These are phyloP conservation scores for Drosophila saltans DNA, from an alignment of 1,140 invertebrate genomes.

Conservation along the genomic window DNA sequence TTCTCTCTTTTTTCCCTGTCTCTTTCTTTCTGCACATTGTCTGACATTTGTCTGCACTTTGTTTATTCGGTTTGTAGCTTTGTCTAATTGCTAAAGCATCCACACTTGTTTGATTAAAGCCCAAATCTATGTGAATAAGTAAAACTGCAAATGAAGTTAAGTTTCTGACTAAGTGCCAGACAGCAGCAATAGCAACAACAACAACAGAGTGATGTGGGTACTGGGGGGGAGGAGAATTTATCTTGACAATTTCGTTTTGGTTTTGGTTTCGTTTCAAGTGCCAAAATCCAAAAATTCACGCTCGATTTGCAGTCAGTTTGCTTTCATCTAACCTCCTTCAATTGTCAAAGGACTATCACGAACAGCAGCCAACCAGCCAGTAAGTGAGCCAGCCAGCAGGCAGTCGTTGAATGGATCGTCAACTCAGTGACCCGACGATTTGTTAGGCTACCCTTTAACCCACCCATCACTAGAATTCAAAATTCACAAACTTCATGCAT, in stretches of 20 bases:
- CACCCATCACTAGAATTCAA: no score
- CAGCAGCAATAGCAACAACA: not conserved
- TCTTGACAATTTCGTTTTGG: constrained; percentile 9
- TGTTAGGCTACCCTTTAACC: not conserved
- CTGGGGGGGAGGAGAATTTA: not conserved
- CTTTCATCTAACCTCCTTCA: not conserved
- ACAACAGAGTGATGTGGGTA: not conserved
- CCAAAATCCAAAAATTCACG: constrained; percentile 18
- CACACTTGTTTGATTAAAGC: not conserved
- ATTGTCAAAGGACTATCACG: constrained; percentile 17
- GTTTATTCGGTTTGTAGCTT: constrained; percentile 9
- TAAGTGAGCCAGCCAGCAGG: not conserved
- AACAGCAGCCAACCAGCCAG: constrained; percentile 9
- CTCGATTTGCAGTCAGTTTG: constrained; percentile 12
- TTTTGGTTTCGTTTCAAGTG: constrained; percentile 30
- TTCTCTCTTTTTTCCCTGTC: not conserved
- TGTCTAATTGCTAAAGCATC: constrained; percentile 11
- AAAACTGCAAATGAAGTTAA: constrained; percentile 37
- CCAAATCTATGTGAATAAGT: constrained; percentile 29
- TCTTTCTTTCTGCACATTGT: not conserved
- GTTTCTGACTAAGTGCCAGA: constrained; percentile 19
- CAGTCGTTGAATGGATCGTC: constrained; percentile 9
- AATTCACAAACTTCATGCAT: not conserved
- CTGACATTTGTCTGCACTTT: constrained; percentile 1
- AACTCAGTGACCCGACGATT: constrained; percentile 6